Evolutionary conservation across 2,113 vertebrate species (phyloP).

Genomic region (Manacus vitellinus): DNA sequence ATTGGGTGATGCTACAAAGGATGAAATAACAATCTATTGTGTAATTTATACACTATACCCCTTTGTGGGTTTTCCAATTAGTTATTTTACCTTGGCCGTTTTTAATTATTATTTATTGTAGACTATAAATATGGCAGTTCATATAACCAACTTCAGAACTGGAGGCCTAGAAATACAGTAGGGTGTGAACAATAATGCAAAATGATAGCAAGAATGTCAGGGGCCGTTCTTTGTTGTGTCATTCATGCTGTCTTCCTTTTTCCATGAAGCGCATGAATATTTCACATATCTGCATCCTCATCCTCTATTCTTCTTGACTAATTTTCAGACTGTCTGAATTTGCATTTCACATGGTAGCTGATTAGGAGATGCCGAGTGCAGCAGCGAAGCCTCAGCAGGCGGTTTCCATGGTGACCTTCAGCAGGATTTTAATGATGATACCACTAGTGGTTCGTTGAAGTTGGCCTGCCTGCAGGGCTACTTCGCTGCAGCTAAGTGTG

Average conservation of each 20-base stretch:
- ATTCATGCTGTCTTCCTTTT: slow-evolving; percentile 91
- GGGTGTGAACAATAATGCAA: slow-evolving; percentile 94
- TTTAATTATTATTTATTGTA: slow-evolving; percentile 75
- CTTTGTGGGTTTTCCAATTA: slow-evolving; percentile 47
- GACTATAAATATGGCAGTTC: slow-evolving; percentile 70
- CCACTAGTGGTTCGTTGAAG: slow-evolving; percentile 86
- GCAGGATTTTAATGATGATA: slow-evolving; percentile 96
- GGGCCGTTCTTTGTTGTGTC: slow-evolving; percentile 99
- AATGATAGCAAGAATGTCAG: slow-evolving; percentile 88
- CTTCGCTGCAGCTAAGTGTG: slow-evolving; percentile 83
- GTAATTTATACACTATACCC: background rate
- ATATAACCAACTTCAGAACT: slow-evolving; percentile 68
- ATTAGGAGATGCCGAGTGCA: slow-evolving; percentile 86
- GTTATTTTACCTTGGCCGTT: slow-evolving; percentile 52
- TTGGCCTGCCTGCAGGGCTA: slow-evolving; percentile 88
- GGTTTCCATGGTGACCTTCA: slow-evolving; percentile 96
- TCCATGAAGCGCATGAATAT: slow-evolving; percentile 94
- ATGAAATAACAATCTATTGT: background rate
- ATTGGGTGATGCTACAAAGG: background rate
- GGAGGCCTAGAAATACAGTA: slow-evolving; percentile 83
- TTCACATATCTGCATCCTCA: slow-evolving; percentile 97
- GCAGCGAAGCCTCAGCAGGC: slow-evolving; percentile 89
- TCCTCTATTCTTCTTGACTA: slow-evolving; percentile 93
- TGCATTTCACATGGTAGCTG: slow-evolving; percentile 96
- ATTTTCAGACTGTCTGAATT: slow-evolving; percentile 99